phyloP scores from a whole-genome alignment of 2,888 invertebrate genomes.

The Trypoxylon attenuatum region DNA sequence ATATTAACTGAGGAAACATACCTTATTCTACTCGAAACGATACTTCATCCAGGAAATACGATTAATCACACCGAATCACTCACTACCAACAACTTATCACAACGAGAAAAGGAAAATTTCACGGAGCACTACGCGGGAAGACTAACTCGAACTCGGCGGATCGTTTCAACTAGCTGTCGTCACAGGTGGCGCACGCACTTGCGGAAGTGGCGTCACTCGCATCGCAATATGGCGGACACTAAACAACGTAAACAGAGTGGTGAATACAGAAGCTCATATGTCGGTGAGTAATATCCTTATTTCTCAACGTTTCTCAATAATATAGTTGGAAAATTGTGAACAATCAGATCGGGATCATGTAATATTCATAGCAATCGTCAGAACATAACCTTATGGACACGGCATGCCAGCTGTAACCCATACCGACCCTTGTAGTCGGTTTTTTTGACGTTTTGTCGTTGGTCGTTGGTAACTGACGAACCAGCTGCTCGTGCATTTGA shows the following conservation, averaged over 20 bases:
- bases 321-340: background rate
- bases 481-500: too few relatives aligned
- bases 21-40: too few relatives aligned
- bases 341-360: background rate
- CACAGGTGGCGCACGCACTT: conserved; percentile 58
- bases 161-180: too few relatives aligned
- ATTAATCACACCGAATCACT: too few relatives aligned
- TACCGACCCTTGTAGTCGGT: conserved; percentile 28
- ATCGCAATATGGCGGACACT: conserved; percentile 74
- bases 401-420: conserved; percentile 55
- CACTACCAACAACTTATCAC: too few relatives aligned
- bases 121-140: too few relatives aligned
- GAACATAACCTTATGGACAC: background rate
- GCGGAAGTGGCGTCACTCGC: conserved; percentile 67
- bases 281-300: conserved; percentile 65
- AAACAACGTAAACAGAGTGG: conserved; percentile 77
- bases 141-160: too few relatives aligned
- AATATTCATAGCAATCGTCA: background rate
- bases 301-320: conserved; percentile 1
- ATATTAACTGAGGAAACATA: too few relatives aligned
- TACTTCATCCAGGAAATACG: too few relatives aligned
- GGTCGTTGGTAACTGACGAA: background rate
- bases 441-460: conserved; percentile 43
- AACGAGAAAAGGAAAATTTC: too few relatives aligned
- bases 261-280: conserved; percentile 69